Percentiles rank a stretch among this genome's conserved stretches.
Evolutionary conservation across 1,140 invertebrate species (phyloP).

Genomic region (Belonocnema kinseyi): DNA sequence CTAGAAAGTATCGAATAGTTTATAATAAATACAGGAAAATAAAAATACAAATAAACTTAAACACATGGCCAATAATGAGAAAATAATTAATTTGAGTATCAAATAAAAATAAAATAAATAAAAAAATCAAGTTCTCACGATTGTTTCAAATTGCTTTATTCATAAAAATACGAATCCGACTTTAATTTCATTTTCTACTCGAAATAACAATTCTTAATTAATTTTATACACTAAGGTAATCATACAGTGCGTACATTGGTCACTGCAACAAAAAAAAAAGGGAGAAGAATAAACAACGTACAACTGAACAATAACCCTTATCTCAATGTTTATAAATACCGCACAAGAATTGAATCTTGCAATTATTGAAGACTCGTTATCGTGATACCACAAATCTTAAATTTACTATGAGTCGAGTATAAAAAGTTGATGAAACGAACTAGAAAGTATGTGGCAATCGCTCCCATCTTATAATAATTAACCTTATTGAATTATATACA

Average conservation of each 20-base stretch:
- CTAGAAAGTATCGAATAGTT: too few species aligned
- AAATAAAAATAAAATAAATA: too few species aligned
- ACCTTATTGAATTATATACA: background rate
- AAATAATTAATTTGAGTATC: too few species aligned
- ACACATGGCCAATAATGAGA: too few species aligned
- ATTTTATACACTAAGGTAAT: constrained; percentile 46
- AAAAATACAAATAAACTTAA: too few species aligned
- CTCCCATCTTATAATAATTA: too few species aligned
- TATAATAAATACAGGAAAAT: too few species aligned
- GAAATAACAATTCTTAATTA: constrained; percentile 52
- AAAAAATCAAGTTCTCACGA: too few species aligned
- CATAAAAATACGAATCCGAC: constrained; percentile 66
- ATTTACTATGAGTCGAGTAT: constrained; percentile 12
- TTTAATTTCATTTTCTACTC: constrained; percentile 57
- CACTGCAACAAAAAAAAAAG: constrained; percentile 22
- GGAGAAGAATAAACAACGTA: constrained; percentile 40
- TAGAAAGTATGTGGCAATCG: background rate
- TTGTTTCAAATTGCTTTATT: constrained; percentile 58
- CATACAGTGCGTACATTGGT: constrained; percentile 41
- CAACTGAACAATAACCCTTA: constrained; percentile 42
- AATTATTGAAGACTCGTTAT: background rate
- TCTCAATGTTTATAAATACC: constrained; percentile 9
- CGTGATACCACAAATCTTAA: constrained; percentile 17
- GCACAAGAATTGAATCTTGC: background rate
- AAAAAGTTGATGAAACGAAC: constrained; percentile 9